Conservation (phyloP, 30 jellyfish, hydroid and myxozoan genomes). For the Hydra vulgaris region DNA sequence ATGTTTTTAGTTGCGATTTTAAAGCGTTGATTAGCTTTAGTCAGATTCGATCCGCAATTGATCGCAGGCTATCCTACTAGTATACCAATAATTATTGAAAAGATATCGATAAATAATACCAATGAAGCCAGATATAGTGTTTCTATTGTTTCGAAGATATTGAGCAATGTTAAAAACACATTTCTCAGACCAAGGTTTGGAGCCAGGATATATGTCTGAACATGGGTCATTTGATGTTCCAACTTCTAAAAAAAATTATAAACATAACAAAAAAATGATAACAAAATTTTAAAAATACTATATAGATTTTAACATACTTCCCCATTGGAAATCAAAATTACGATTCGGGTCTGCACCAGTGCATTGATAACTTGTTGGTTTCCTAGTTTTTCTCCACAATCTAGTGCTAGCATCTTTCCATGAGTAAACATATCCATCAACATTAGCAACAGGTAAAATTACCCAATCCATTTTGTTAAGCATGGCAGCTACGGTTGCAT, state of each 20-base stretch:
- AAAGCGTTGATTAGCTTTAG: too few species aligned
- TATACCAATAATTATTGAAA: too few species aligned
- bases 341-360: constrained; percentile 60
- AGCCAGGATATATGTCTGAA: background rate
- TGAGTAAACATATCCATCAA: constrained; percentile 49
- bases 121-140: background rate
- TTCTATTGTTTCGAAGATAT: background rate
- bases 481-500: background rate
- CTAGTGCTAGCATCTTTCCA: constrained; percentile 25
- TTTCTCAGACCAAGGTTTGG: constrained; percentile 3
- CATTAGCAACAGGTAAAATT: constrained; percentile 39
- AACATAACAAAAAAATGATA: background rate
- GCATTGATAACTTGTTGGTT: constrained; percentile 10
- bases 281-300: background rate
- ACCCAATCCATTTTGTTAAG: constrained; percentile 31
- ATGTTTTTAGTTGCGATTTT: too few species aligned
- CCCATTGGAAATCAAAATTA: constrained; percentile 27
- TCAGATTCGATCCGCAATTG: too few species aligned
- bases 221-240: constrained; percentile 16
- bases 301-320: background rate
- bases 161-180: constrained; percentile 1
- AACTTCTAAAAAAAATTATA: background rate
- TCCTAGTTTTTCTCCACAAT: constrained; percentile 52
- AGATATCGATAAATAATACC: background rate
- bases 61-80: too few species aligned